Percentiles rank a stretch among this genome's conserved stretches.
Conservation (phyloP, 2,888 invertebrate genomes). For the Microdon myrmicae region DNA sequence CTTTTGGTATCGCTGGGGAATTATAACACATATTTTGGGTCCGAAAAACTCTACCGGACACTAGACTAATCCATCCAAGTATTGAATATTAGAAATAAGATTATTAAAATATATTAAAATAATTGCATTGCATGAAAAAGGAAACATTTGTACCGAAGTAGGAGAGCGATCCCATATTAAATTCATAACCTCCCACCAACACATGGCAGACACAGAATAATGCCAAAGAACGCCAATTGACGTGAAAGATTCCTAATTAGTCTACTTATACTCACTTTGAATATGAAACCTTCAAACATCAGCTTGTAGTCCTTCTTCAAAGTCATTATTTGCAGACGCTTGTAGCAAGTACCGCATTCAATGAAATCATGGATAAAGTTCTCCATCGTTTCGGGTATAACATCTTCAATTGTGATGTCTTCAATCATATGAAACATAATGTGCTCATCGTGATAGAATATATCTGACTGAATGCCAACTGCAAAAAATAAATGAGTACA, state of each 20-base stretch:
- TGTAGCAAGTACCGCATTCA: slow-evolving; percentile 63
- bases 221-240: too few relatives aligned
- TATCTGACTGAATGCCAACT: slow-evolving; percentile 72
- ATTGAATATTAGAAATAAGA: too few relatives aligned
- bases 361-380: slow-evolving; percentile 63
- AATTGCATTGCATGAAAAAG: too few relatives aligned
- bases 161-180: too few relatives aligned
- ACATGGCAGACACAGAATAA: too few relatives aligned
- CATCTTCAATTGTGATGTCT: slow-evolving; percentile 67
- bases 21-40: too few relatives aligned
- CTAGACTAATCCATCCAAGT: too few relatives aligned
- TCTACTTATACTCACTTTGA: slow-evolving; percentile 54
- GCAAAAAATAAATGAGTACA: background rate
- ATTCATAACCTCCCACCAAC: too few relatives aligned
- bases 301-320: slow-evolving; percentile 57
- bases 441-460: slow-evolving; percentile 68
- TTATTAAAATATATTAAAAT: too few relatives aligned
- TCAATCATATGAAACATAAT: slow-evolving; percentile 68
- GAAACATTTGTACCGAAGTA: too few relatives aligned
- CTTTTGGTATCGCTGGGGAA: too few relatives aligned
- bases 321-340: slow-evolving; percentile 59
- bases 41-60: too few relatives aligned
- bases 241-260: background rate
- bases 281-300: slow-evolving; percentile 61
- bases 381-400: slow-evolving; percentile 67